These are phyloP conservation scores for Anguilla pacifica DNA, from an alignment of 2,797 vertebrate genomes.

Conservation along the genomic window DNA sequence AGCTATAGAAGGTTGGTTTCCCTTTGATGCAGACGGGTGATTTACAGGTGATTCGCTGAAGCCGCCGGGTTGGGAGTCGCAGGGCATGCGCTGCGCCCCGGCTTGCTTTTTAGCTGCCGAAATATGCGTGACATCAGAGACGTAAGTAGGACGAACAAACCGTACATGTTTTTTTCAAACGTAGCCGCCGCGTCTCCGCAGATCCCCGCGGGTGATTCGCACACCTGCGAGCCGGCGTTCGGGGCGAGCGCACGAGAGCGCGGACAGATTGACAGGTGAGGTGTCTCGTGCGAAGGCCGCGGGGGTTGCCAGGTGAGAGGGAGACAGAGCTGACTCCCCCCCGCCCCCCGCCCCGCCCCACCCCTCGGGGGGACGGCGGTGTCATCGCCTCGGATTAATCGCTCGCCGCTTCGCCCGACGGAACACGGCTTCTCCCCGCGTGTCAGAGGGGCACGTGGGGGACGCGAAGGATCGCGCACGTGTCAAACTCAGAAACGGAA, in stretches of 20 bases:
- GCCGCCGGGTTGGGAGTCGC: no score
- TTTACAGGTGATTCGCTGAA: no score
- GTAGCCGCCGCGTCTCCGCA: neutral
- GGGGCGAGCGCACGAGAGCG: conserved; percentile 45
- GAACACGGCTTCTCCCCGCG: conserved; percentile 33
- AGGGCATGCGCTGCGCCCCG: no score
- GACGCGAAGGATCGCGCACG: conserved; percentile 45
- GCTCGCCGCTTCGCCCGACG: conserved; percentile 59
- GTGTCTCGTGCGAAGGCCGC: neutral
- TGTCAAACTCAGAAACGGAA: conserved; percentile 63
- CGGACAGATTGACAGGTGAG: conserved; percentile 35
- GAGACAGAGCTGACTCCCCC: neutral
- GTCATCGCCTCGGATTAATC: conserved; percentile 61
- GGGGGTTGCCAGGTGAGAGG: conserved; percentile 19
- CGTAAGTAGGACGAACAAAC: neutral
- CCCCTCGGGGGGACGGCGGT: conserved; percentile 44
- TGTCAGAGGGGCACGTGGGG: conserved; percentile 43
- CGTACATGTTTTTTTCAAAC: neutral
- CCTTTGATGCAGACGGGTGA: no score
- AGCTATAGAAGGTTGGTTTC: no score
- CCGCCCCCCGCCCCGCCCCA: neutral
- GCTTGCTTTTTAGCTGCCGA: neutral
- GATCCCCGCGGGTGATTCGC: neutral
- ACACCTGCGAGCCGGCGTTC: conserved; percentile 26
- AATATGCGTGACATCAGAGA: neutral